Percentiles rank a stretch among this genome's conserved stretches.
phyloP scores from a whole-genome alignment of 2,113 vertebrate species.

The crab-eating macaque (Macaca fascicularis) region T2T-MFA8v1.1 NC_088375.1:219784501-219785000 shows the following conservation, averaged over 20 bases:
- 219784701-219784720: fast-evolving
- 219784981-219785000: no score
- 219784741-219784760: background rate
- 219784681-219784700: background rate
- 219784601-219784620: background rate
- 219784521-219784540: background rate
- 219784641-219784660: background rate
- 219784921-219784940: no score
- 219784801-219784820: background rate
- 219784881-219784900: no score
- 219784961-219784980: no score
- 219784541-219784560: background rate
- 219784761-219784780: fast-evolving
- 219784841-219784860: no score
- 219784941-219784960: no score
- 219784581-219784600: background rate
- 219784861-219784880: no score
- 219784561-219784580: background rate
- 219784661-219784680: background rate
- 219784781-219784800: background rate
- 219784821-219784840: fast-evolving
- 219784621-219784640: background rate
- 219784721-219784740: background rate
- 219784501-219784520: background rate
- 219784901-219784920: no score